Evolutionary conservation across 2,888 invertebrate genomes (phyloP).

Genomic region (Axea sp.): DNA sequence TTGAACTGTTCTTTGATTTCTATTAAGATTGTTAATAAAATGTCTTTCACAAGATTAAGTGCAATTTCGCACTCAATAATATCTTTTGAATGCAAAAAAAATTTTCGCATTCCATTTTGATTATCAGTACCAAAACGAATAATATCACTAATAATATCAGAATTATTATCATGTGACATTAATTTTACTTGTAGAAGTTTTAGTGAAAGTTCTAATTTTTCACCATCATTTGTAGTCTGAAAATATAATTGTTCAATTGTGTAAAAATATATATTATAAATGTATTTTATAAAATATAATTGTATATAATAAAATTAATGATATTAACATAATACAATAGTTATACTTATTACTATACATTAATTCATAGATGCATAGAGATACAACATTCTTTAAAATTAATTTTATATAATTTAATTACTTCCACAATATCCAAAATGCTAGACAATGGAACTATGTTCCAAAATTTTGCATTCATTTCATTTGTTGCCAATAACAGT

Average conservation of each 20-base stretch:
- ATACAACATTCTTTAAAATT: no score
- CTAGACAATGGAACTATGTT: conserved; percentile 57
- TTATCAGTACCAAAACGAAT: conserved; percentile 58
- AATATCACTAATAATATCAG: conserved; percentile 50
- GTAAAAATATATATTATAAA: conserved; percentile 6
- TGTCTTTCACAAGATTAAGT: conserved; percentile 43
- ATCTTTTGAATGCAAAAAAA: conserved; percentile 59
- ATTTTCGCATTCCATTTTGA: conserved; percentile 59
- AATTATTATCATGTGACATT: conserved; percentile 23
- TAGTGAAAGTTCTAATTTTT: conserved; percentile 46
- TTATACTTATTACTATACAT: no score
- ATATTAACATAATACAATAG: no score
- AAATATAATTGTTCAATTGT: no score
- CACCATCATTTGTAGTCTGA: conserved; percentile 55
- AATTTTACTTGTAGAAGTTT: conserved; percentile 62
- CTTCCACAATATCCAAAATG: conserved; percentile 63
- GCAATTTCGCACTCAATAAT: conserved; percentile 50
- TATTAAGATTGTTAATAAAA: conserved; percentile 30
- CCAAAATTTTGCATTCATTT: conserved; percentile 55
- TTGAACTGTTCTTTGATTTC: not conserved
- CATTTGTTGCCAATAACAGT: conserved; percentile 46
- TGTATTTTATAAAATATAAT: no score
- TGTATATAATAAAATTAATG: no score
- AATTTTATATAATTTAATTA: no score
- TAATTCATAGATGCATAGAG: no score